These are phyloP conservation scores for Falco punctatus DNA, from an alignment of 2,113 vertebrate genomes.

Conservation along the genomic window DNA sequence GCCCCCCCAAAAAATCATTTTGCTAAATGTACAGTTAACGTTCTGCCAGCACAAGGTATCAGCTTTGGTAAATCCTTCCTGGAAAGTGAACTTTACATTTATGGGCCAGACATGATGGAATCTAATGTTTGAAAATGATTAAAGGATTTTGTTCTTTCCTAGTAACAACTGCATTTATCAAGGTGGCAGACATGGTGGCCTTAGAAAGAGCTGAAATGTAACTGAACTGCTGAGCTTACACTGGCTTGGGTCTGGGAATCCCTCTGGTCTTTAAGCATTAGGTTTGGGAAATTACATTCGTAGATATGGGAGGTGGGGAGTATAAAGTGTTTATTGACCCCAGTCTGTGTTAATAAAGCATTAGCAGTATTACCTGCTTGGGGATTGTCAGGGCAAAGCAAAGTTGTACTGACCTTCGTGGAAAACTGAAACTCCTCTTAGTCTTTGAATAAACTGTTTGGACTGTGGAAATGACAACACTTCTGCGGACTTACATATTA, in stretches of 20 bases:
- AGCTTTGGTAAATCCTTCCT: conserved; percentile 68
- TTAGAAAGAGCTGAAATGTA: conserved; percentile 47
- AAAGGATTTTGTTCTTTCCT: conserved; percentile 74
- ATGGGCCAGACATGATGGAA: conserved; percentile 68
- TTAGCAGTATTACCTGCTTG: conserved; percentile 44
- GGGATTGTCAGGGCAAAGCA: conserved; percentile 24
- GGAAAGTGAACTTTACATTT: conserved; percentile 71
- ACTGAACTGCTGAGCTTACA: conserved; percentile 35
- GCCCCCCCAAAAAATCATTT: neutral
- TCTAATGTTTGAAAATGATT: conserved; percentile 71
- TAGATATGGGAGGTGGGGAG: conserved; percentile 35
- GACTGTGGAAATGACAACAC: neutral
- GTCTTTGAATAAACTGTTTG: conserved; percentile 25
- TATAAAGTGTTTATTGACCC: conserved; percentile 67
- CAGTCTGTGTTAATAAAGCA: conserved; percentile 54
- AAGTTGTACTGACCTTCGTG: neutral
- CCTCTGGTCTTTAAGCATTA: conserved; percentile 38
- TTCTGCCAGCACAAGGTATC: conserved; percentile 47
- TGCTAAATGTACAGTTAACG: neutral
- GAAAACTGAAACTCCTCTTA: conserved; percentile 13
- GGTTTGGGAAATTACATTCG: conserved; percentile 19
- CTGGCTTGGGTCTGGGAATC: conserved; percentile 16
- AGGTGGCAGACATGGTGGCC: conserved; percentile 67
- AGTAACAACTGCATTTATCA: conserved; percentile 70
- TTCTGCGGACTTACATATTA: neutral